phyloP scores from a whole-genome alignment of 2,797 vertebrate genomes.

The Sandelia bainsii region DNA sequence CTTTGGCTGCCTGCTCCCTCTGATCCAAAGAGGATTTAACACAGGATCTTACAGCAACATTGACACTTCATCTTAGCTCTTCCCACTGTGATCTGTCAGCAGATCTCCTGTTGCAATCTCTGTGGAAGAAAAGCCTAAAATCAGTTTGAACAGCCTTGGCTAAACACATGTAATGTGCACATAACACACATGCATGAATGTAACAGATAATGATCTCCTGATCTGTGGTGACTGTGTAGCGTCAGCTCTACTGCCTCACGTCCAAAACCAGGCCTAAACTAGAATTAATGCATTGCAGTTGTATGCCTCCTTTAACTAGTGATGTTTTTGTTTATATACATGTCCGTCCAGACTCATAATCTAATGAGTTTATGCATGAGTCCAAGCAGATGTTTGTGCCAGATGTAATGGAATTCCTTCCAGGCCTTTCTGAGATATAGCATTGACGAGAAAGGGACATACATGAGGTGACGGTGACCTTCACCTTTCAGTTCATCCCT shows the following conservation, averaged over 20 bases:
- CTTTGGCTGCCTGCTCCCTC: constrained; percentile 56
- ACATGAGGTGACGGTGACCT: too few relatives aligned
- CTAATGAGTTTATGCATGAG: too few relatives aligned
- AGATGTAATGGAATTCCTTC: too few relatives aligned
- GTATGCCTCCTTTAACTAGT: too few relatives aligned
- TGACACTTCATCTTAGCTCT: constrained; percentile 69
- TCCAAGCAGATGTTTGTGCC: too few relatives aligned
- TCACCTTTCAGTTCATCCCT: too few relatives aligned
- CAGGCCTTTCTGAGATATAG: too few relatives aligned
- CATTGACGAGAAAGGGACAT: too few relatives aligned
- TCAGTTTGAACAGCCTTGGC: constrained; percentile 32
- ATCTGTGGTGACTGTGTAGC: constrained; percentile 1
- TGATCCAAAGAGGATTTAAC: constrained; percentile 73
- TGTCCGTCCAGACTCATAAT: too few relatives aligned
- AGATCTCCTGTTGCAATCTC: constrained; percentile 65
- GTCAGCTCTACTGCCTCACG: neutral
- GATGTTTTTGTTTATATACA: too few relatives aligned
- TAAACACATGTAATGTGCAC: constrained; percentile 23
- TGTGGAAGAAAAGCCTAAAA: constrained; percentile 42
- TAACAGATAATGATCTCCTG: constrained; percentile 23
- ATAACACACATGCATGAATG: constrained; percentile 1
- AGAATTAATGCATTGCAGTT: neutral
- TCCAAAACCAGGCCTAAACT: neutral
- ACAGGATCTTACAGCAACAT: constrained; percentile 66
- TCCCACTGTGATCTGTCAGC: constrained; percentile 73